Conservation (phyloP, 2,113 vertebrate species). For the Mungos mungo region DNA sequence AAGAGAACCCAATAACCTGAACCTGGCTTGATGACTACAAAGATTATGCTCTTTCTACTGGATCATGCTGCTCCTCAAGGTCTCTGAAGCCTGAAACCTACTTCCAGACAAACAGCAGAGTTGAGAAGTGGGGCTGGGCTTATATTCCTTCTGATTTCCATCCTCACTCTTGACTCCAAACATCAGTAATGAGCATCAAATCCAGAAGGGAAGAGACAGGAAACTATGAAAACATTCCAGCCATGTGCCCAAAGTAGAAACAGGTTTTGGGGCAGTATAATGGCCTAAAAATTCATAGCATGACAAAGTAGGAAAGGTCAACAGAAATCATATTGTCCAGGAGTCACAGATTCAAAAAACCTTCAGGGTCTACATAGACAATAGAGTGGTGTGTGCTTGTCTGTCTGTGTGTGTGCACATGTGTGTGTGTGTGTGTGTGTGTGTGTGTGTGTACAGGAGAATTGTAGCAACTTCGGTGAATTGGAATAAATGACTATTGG, state of each 20-base stretch:
- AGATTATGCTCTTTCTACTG: not conserved
- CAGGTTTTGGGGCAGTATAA: not conserved
- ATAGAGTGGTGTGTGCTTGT: not conserved
- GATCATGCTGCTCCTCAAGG: not conserved
- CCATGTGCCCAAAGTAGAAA: not conserved
- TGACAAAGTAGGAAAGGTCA: not conserved
- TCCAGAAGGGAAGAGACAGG: not conserved
- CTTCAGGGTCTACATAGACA: not conserved
- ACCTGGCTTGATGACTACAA: not conserved
- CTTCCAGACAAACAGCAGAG: not conserved
- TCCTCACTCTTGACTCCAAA: not conserved
- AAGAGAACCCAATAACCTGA: not conserved
- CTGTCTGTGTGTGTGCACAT: not conserved
- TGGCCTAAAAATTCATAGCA: not conserved
- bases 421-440: not conserved
- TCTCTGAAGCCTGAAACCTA: not conserved
- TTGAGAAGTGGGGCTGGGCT: not conserved
- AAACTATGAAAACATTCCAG: not conserved
- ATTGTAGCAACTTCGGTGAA: not conserved
- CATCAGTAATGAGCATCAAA: not conserved
- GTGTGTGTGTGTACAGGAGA: not conserved
- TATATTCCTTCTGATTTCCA: not conserved
- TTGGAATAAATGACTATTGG: not conserved
- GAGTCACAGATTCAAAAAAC: not conserved
- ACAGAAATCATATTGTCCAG: not conserved